Evolutionary conservation across 2,888 invertebrate genomes (phyloP).

Genomic region (Tortrix viridana): DNA sequence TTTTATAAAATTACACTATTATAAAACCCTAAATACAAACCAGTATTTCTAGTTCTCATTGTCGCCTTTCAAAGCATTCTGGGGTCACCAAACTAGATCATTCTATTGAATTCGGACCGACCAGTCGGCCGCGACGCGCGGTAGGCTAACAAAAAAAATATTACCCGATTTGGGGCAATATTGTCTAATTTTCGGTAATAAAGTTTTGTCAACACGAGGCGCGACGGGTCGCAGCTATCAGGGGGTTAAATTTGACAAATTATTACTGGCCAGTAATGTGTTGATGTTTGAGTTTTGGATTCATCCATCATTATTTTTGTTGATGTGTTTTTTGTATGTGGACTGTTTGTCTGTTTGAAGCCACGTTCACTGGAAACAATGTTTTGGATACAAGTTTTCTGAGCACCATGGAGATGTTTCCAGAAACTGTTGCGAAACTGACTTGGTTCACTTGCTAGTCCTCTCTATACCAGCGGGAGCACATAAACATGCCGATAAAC

Average conservation of each 20-base stretch:
- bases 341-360: slow-evolving; percentile 43
- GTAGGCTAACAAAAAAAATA: slow-evolving; percentile 69
- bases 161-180: slow-evolving; percentile 75
- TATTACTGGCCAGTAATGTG: slow-evolving; percentile 64
- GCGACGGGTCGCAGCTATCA: slow-evolving; percentile 59
- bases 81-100: slow-evolving; percentile 80
- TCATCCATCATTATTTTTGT: slow-evolving; percentile 54
- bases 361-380: too few relatives aligned
- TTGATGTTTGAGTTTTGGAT: slow-evolving; percentile 61
- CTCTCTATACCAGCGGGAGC: too few relatives aligned
- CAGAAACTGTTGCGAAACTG: too few relatives aligned
- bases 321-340: slow-evolving; percentile 5
- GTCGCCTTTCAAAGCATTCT: slow-evolving; percentile 60
- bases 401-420: too few relatives aligned
- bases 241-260: slow-evolving; percentile 80
- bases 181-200: slow-evolving; percentile 83
- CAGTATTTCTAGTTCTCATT: slow-evolving; percentile 72
- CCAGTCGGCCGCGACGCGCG: slow-evolving; percentile 56
- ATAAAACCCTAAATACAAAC: slow-evolving; percentile 55
- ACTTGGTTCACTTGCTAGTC: too few relatives aligned
- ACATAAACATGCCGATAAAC: too few relatives aligned
- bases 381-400: too few relatives aligned
- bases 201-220: slow-evolving; percentile 82
- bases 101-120: slow-evolving; percentile 56
- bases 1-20: slow-evolving; percentile 31